phyloP scores from a whole-genome alignment of 2,113 vertebrate species.

The Puma concolor region DNA sequence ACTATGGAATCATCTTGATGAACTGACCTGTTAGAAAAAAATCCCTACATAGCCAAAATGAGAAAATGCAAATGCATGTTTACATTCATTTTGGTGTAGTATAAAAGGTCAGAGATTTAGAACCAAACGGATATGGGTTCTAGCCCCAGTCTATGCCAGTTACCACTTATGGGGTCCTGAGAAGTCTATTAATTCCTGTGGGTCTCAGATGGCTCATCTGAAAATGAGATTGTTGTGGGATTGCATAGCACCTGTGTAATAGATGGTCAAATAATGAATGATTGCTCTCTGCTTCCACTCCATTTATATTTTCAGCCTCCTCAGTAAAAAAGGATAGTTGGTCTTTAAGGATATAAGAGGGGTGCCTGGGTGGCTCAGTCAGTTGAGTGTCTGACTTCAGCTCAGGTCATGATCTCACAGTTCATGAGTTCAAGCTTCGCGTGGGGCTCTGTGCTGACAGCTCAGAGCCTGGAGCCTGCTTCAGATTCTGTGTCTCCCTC shows the following conservation, averaged over 20 bases:
- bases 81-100: not conserved
- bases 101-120: not conserved
- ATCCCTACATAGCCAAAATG: not conserved
- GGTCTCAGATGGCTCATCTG: not conserved
- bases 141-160: not conserved
- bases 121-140: not conserved
- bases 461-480: too few relatives aligned
- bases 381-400: too few relatives aligned
- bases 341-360: not conserved
- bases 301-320: not conserved
- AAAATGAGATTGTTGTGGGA: not conserved
- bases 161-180: not conserved
- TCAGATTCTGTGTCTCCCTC: too few relatives aligned
- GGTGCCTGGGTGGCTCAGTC: too few relatives aligned
- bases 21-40: not conserved
- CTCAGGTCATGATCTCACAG: too few relatives aligned
- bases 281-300: not conserved
- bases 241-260: not conserved
- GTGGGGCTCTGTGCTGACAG: too few relatives aligned
- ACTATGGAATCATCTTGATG: not conserved
- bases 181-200: not conserved
- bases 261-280: not conserved
- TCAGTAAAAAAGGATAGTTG: not conserved
- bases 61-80: not conserved
- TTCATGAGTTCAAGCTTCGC: too few relatives aligned